Percentiles rank a stretch among this genome's conserved stretches.
Evolutionary conservation across 2,888 invertebrate species (phyloP).

Genomic region (Ormyrus thymus): DNA sequence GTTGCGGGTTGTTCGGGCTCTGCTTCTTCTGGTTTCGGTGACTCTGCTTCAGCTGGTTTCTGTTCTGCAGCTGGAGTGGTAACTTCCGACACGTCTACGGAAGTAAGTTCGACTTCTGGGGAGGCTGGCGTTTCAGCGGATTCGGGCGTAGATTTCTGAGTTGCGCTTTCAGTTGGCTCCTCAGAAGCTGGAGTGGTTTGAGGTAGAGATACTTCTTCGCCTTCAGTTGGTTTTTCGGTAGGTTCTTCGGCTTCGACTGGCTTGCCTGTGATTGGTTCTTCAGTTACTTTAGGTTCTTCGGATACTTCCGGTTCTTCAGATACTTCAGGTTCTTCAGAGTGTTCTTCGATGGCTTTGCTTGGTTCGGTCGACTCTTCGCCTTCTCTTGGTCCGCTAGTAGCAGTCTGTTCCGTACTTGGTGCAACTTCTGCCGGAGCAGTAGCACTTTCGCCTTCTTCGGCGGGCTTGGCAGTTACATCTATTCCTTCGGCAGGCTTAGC

Average conservation of each 20-base stretch:
- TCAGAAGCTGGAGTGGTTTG: not conserved
- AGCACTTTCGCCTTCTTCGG: constrained; percentile 5
- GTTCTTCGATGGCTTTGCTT: not conserved
- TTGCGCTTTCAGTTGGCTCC: constrained; percentile 48
- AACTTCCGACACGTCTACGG: constrained; percentile 12
- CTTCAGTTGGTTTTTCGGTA: constrained; percentile 17
- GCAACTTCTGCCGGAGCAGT: not conserved
- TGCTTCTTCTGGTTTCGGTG: constrained; percentile 24
- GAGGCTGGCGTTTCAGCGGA: constrained; percentile 23
- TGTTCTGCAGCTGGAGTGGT: constrained; percentile 21
- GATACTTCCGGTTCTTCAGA: constrained; percentile 37
- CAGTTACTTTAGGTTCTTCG: constrained; percentile 47
- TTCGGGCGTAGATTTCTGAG: constrained; percentile 4
- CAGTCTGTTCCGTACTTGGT: not conserved
- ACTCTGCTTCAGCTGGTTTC: constrained; percentile 40
- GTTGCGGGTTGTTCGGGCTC: constrained; percentile 43
- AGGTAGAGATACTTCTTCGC: constrained; percentile 17
- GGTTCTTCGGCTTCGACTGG: constrained; percentile 41
- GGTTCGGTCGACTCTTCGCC: not conserved
- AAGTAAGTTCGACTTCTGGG: constrained; percentile 26
- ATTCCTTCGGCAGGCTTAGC: constrained; percentile 47
- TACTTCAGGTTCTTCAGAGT: not conserved
- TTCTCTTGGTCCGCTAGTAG: not conserved
- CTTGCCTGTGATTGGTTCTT: constrained; percentile 50
- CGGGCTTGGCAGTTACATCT: constrained; percentile 18